phyloP scores from a whole-genome alignment of 2,888 invertebrate genomes.

The Protonemura montana region DNA sequence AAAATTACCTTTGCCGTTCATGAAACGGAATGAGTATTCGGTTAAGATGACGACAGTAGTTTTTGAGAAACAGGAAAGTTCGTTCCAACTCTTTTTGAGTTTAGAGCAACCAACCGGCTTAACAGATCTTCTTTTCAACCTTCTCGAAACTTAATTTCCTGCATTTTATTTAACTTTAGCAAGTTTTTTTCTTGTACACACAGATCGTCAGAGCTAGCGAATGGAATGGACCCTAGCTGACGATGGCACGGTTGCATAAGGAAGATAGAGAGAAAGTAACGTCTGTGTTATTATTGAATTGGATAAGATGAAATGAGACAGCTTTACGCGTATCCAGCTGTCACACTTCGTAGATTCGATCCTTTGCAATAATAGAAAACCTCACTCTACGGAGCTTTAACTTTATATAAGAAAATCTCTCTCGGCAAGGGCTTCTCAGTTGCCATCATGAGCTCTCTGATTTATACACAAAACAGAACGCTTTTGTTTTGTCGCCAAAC shows the following conservation, averaged over 20 bases:
- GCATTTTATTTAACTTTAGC: conserved; percentile 43
- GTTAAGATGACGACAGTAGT: neutral
- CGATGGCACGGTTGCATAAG: neutral
- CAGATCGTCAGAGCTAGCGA: neutral
- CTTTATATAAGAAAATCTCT: conserved; percentile 16
- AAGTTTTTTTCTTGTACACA: conserved; percentile 15
- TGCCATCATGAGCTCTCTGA: conserved; percentile 21
- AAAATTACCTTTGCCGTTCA: neutral
- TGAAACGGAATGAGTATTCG: neutral
- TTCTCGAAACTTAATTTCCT: conserved; percentile 42
- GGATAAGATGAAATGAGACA: conserved; percentile 7
- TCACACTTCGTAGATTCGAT: conserved; percentile 2
- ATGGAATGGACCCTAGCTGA: neutral
- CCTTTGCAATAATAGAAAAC: conserved; percentile 21
- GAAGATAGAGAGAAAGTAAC: neutral
- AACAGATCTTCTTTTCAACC: neutral
- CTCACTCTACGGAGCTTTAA: conserved; percentile 27
- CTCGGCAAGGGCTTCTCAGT: neutral
- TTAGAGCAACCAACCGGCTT: neutral
- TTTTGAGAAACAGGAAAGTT: neutral
- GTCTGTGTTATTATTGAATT: neutral
- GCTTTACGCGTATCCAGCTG: conserved; percentile 19
- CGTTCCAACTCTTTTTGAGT: neutral
- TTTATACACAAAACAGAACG: conserved; percentile 40
- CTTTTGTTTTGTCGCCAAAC: conserved; percentile 31